Percentiles rank a stretch among this genome's conserved stretches.
Evolutionary conservation across 2,113 vertebrate genomes (phyloP).

Genomic region (Dipodomys ordii): DNA sequence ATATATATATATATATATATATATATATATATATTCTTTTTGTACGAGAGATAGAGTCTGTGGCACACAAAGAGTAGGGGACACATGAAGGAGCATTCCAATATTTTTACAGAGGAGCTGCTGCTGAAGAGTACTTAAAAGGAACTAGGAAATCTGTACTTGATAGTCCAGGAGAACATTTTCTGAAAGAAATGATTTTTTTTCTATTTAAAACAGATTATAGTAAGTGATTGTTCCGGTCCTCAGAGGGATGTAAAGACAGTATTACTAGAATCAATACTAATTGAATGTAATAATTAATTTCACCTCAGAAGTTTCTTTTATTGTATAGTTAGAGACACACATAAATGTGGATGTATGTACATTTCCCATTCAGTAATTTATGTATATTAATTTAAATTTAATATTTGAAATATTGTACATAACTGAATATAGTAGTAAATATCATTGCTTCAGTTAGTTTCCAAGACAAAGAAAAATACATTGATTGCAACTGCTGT

Average conservation of each 20-base stretch:
- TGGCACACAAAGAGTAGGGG: neutral
- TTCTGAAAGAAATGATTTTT: neutral
- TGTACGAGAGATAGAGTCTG: neutral
- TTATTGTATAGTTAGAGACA: neutral
- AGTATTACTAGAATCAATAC: neutral
- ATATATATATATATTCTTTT: neutral
- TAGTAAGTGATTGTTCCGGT: neutral
- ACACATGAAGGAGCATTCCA: neutral
- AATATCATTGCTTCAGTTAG: neutral
- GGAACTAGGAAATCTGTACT: neutral
- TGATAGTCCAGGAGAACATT: neutral
- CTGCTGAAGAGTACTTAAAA: neutral
- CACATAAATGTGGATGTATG: neutral
- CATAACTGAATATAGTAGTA: conserved; percentile 1
- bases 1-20: no score
- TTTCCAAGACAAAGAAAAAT: neutral
- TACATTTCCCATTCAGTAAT: no score
- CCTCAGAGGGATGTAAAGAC: neutral
- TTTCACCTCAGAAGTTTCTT: neutral
- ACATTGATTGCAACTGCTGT: neutral
- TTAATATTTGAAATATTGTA: neutral
- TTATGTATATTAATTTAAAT: no score
- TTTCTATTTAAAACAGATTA: neutral
- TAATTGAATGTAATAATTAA: neutral
- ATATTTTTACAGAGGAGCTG: neutral